Conservation (phyloP, 2,113 vertebrate species). For the Trogon melanurus region DNA sequence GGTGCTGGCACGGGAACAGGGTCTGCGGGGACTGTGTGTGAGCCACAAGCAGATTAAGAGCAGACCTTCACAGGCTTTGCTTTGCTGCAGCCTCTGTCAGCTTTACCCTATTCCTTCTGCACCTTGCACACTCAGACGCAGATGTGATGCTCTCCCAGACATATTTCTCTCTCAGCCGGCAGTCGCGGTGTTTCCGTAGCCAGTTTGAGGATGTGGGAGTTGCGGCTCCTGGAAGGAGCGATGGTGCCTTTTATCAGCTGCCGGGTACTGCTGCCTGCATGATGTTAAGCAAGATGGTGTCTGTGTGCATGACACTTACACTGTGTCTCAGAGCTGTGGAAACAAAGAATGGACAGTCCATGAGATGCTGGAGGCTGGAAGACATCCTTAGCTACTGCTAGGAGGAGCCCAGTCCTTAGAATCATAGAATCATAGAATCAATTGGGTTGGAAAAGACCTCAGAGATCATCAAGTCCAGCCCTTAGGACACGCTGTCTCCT, state of each 20-base stretch:
- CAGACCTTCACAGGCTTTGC: conserved; percentile 53
- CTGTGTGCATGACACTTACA: neutral
- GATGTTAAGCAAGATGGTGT: conserved; percentile 45
- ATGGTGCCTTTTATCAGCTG: conserved; percentile 4
- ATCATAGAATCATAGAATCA: too few relatives aligned
- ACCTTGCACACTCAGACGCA: neutral
- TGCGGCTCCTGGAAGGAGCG: conserved; percentile 26
- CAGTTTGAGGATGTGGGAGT: conserved; percentile 50
- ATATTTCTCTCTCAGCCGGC: conserved; percentile 19
- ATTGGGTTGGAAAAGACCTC: too few relatives aligned
- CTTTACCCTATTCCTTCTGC: conserved; percentile 25
- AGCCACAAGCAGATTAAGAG: conserved; percentile 24
- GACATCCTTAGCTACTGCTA: neutral
- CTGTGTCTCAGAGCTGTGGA: neutral
- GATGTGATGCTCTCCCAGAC: conserved; percentile 35
- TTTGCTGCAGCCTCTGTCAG: conserved; percentile 37
- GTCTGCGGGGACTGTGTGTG: neutral
- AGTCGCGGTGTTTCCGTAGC: neutral
- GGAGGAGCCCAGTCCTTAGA: neutral
- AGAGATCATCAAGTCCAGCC: neutral
- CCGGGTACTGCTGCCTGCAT: conserved; percentile 19
- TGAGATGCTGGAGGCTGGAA: neutral
- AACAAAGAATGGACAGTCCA: neutral
- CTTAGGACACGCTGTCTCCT: neutral
- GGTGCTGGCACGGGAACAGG: neutral